phyloP scores from a whole-genome alignment of 2,113 vertebrate genomes.

The Etheostoma cragini region DNA sequence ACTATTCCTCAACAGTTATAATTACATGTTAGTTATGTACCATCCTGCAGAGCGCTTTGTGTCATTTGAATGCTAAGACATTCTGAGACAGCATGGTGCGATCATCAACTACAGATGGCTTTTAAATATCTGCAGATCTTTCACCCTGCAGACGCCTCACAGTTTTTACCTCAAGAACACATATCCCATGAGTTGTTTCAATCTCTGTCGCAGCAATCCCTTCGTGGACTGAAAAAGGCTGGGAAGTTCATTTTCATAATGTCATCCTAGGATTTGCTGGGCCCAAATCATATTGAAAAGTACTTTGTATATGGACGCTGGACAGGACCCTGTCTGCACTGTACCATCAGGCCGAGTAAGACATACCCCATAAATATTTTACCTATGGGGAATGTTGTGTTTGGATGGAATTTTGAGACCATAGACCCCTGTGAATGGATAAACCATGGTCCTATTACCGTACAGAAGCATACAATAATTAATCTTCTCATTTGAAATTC shows the following conservation, averaged over 20 bases:
- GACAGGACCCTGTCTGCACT: slow-evolving; percentile 9
- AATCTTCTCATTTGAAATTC: slow-evolving; percentile 51
- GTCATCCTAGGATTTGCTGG: slow-evolving; percentile 8
- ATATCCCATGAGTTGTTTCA: slow-evolving; percentile 51
- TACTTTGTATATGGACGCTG: slow-evolving; percentile 29
- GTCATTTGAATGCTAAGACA: slow-evolving; percentile 22
- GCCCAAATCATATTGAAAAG: slow-evolving; percentile 46
- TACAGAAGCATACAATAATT: slow-evolving; percentile 51
- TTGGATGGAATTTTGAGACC: slow-evolving; percentile 47
- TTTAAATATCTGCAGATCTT: slow-evolving; percentile 51
- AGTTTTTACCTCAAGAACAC: slow-evolving; percentile 34
- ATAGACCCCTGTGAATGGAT: slow-evolving; percentile 35
- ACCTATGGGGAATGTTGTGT: slow-evolving; percentile 48
- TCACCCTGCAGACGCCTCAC: slow-evolving; percentile 27
- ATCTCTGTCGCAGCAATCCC: slow-evolving; percentile 35
- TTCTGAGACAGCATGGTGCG: slow-evolving; percentile 7
- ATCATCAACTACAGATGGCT: slow-evolving; percentile 38
- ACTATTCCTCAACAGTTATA: slow-evolving; percentile 3
- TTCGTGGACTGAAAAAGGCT: slow-evolving; percentile 17
- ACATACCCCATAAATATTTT: slow-evolving; percentile 48
- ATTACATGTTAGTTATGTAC: slow-evolving; percentile 5
- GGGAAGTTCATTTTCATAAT: slow-evolving; percentile 29
- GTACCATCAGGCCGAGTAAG: slow-evolving; percentile 22
- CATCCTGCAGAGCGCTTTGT: slow-evolving; percentile 12
- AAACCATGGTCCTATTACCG: slow-evolving; percentile 34